Evolutionary conservation across 1,140 invertebrate species (phyloP), one percentile per base, ranked within the genome.

Genomic region (Aphelenchoides avenae): DNA sequence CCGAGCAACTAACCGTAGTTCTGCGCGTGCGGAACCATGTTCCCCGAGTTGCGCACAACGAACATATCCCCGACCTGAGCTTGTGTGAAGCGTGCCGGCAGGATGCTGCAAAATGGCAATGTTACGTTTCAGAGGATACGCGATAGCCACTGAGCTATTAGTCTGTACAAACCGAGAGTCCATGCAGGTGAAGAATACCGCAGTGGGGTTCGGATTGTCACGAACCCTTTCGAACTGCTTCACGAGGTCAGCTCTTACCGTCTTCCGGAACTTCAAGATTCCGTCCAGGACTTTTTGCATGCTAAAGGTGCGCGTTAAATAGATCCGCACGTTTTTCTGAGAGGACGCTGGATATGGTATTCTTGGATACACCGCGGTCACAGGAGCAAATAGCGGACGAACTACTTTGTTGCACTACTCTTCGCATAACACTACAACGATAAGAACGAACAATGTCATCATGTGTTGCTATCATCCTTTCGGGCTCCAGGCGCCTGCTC

Each of bases 21-120:
- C 70, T 87, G 85, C n/a, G 87, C 87, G 76, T 91, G 86, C 9
- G 89, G 90, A 66, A 92, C 86, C 47, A 92, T 79, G 77, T 92
- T 92, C 15, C 91, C 91, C 47, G 91, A 90, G 83, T 95, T 95
- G 79, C 91, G 82, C 0, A 95, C 87, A 71, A 94, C 87, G 83
- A 93, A 95, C 89, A 93, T 93, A 77, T 95, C 91, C 41, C 91
- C 92, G 57, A 94, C 88, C 77, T 89, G 87, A 51, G 89, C 91
- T 82, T 92, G 87, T 33, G 89, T 92, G 79, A 95, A 93, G 77
- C 89, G 83, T 55, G 90, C 91, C 20, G 91, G 89, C 66, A 94
- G 87, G 86, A 95, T 91, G 81, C 91, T 83, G 78, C 87, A 90
- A 11, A 11, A 5, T 33, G 20, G 13, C 7, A 37, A n/a, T 1